phyloP scores from a whole-genome alignment of 2,113 vertebrate genomes.

The Bubalus kerabau region DNA sequence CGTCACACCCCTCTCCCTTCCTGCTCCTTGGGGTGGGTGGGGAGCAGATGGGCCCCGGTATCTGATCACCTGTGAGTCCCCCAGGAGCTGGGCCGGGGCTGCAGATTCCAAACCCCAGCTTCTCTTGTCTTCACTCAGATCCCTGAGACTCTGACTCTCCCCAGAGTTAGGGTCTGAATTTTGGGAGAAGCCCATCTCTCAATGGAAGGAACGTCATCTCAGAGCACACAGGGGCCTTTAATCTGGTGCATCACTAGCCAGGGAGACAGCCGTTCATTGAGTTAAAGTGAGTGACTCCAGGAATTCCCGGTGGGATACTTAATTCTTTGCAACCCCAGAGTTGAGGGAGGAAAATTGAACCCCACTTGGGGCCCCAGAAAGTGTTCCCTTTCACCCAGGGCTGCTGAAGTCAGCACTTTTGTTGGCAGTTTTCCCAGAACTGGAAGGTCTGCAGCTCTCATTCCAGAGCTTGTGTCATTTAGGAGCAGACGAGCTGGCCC shows the following conservation, averaged over 20 bases:
- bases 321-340: neutral
- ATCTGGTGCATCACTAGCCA: accelerated
- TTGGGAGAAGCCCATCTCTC: neutral
- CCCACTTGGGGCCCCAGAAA: neutral
- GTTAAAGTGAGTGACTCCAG: neutral
- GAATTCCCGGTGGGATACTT: neutral
- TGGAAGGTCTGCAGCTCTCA: neutral
- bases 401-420: neutral
- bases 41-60: accelerated
- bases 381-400: neutral
- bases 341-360: neutral
- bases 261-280: neutral
- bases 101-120: neutral
- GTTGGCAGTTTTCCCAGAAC: neutral
- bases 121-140: neutral
- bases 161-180: too few species aligned
- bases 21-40: neutral
- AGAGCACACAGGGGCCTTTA: neutral
- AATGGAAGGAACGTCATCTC: neutral
- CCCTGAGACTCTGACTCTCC: neutral
- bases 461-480: neutral
- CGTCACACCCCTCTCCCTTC: accelerated
- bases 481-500: neutral
- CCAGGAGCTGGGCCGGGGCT: accelerated
- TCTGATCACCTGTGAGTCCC: neutral